These are phyloP conservation scores for Acanthosepion esculentum DNA, from an alignment of 2,888 invertebrate genomes.

Conservation along the genomic window DNA sequence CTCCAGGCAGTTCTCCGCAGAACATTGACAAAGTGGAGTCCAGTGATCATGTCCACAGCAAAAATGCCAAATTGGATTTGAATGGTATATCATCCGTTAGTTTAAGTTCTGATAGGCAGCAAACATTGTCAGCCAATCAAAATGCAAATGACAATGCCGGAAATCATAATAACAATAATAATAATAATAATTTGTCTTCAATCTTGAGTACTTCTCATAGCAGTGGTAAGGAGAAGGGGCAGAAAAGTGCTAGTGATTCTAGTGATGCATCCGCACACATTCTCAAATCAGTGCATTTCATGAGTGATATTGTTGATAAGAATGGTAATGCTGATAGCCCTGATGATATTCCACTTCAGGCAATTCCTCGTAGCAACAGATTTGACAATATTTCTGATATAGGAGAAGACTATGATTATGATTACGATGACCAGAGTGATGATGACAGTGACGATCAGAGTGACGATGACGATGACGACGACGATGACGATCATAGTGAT, in stretches of 20 bases:
- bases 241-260: not conserved
- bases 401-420: constrained; percentile 33
- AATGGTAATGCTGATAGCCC: constrained; percentile 36
- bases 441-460: constrained; percentile 25
- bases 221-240: not conserved
- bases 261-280: not conserved
- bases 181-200: not conserved
- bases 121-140: constrained; percentile 71
- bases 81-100: constrained; percentile 44
- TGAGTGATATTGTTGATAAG: not conserved
- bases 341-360: not conserved
- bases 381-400: not conserved
- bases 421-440: not conserved
- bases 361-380: not conserved
- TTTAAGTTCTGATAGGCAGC: constrained; percentile 55
- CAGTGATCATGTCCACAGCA: constrained; percentile 44
- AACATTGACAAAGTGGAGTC: constrained; percentile 42
- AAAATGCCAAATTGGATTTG: constrained; percentile 25
- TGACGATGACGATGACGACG: constrained; percentile 10
- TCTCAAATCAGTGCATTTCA: constrained; percentile 40
- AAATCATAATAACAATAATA: constrained; percentile 48
- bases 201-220: constrained; percentile 34
- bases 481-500: constrained; percentile 41
- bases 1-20: constrained; percentile 16
- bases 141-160: constrained; percentile 74